Evolutionary conservation across 2,888 invertebrate genomes (phyloP), one percentile per base, ranked within the genome.

Genomic region (Ectemnius cavifrons): DNA sequence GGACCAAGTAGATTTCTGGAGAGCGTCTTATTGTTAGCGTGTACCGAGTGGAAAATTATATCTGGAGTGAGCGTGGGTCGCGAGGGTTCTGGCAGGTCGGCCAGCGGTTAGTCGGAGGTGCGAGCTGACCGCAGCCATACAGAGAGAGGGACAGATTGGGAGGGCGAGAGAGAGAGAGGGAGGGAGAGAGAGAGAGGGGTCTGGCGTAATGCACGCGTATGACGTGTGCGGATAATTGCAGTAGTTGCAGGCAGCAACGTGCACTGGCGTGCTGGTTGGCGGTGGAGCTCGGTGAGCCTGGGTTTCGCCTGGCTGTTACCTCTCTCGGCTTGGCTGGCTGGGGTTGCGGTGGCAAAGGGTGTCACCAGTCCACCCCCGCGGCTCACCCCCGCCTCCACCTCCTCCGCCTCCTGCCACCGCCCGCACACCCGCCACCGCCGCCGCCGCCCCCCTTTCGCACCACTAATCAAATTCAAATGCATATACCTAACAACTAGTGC

Each of bases 401-500:
- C 84, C 82, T 79, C 74, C 83, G 77, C 78, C 81, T 75, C 71
- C 75, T 20, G 47, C 74, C 61, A 62, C 69, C 20, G 20, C 20
- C 20, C 20, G 20, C 20, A 20, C 20, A 20, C 63, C 72, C 81
- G 77, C 37, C 84, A 84, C 89, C 89, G 16, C n/a, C 16, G 16
- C 76, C 71, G 73, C 74, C 67, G 3, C 63, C 69, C 61, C 71
- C 81, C 77, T 75, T 80, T 81, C 80, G 84, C 84, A 85, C 89
- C 89, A 89, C 90, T 90, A 89, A 90, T 91, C 90, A 90, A 90
- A 90, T 90, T 89, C 90, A 90, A 89, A 89, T 86, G 89, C 89
- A 87, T 88, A 87, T 86, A 85, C 87, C 86, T 85, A 87, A 85
- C 88, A 84, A 83, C 83, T 86, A 83, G 84, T 83, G 85, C 89